Percentiles rank a stretch among this genome's conserved stretches.
Conservation (phyloP, 2,888 invertebrate genomes). For the Ctenicera cuprea region DNA sequence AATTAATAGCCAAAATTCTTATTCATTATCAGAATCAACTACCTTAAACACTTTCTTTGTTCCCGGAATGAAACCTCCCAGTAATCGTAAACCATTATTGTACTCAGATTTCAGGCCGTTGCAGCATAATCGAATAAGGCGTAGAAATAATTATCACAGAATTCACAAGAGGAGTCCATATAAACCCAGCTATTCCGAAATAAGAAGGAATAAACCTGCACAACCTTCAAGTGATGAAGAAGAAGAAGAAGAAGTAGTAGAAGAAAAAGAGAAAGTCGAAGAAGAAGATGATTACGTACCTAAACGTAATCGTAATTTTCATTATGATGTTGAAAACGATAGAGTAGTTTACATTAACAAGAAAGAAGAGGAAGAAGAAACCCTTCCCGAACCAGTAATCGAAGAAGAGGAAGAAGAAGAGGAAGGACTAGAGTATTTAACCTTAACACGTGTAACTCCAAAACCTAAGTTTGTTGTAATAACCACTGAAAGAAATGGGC, state of each 20-base stretch:
- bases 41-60: slow-evolving; percentile 64
- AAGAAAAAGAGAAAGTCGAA: too few species aligned
- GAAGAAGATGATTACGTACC: slow-evolving; percentile 70
- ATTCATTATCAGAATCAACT: background rate
- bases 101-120: slow-evolving; percentile 63
- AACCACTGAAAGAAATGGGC: slow-evolving; percentile 61
- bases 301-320: slow-evolving; percentile 67
- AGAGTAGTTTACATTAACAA: slow-evolving; percentile 67
- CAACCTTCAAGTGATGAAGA: slow-evolving; percentile 59
- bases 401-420: slow-evolving; percentile 35
- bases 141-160: slow-evolving; percentile 42
- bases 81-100: slow-evolving; percentile 60
- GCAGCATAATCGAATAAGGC: slow-evolving; percentile 35
- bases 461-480: slow-evolving; percentile 52
- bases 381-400: background rate
- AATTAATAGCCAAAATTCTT: background rate
- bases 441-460: slow-evolving; percentile 31
- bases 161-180: slow-evolving; percentile 61
- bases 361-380: slow-evolving; percentile 54
- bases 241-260: slow-evolving; percentile 59
- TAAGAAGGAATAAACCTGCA: slow-evolving; percentile 61
- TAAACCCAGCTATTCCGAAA: slow-evolving; percentile 63
- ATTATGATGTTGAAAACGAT: slow-evolving; percentile 69
- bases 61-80: slow-evolving; percentile 69
- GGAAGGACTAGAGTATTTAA: slow-evolving; percentile 20